phyloP scores from a whole-genome alignment of 2,113 vertebrate species.

The Argyrosomus japonicus region DNA sequence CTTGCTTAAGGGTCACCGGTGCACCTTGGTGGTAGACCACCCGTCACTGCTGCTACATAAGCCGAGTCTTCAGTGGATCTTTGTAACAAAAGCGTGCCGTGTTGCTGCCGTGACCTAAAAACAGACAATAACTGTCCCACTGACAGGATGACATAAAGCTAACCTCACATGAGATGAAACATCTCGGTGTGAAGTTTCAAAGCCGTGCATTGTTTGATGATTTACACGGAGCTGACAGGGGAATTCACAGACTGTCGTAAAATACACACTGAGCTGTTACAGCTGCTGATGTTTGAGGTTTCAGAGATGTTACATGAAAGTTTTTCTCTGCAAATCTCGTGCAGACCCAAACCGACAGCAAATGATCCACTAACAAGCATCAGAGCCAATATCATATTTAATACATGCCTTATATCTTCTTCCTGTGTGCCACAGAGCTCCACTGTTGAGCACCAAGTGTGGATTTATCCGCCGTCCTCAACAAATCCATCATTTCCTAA shows the following conservation, averaged over 20 bases:
- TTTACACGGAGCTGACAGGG: background rate
- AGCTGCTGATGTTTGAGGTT: background rate
- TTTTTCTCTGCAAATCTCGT: no score
- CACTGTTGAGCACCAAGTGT: background rate
- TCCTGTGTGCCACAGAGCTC: no score
- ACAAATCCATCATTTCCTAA: background rate
- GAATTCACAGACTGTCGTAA: background rate
- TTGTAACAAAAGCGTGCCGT: background rate
- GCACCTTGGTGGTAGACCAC: no score
- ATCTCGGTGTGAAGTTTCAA: background rate
- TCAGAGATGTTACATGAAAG: background rate
- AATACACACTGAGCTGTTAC: background rate
- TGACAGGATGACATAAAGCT: background rate
- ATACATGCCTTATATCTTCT: no score
- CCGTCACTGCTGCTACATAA: no score
- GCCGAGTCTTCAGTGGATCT: background rate
- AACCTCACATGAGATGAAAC: background rate
- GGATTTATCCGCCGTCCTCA: background rate
- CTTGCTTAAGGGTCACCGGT: no score
- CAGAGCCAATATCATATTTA: no score
- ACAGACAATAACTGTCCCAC: background rate
- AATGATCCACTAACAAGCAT: no score
- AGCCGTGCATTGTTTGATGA: background rate
- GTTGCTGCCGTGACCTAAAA: constrained; percentile 2
- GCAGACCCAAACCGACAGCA: no score